phyloP scores from a whole-genome alignment of 2,888 invertebrate genomes.

The Torymus tubicola region DNA sequence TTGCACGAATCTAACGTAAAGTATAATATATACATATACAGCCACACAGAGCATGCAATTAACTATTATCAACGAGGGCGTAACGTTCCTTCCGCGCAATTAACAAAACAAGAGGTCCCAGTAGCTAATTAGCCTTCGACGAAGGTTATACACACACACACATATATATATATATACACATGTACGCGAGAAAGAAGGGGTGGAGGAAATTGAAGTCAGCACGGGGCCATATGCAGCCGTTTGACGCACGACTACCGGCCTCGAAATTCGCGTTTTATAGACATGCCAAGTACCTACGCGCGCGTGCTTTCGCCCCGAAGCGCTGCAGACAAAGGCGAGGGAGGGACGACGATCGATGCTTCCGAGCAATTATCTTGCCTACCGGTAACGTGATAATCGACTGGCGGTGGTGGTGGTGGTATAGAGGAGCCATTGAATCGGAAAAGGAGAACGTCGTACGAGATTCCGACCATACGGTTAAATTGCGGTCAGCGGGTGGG shows the following conservation, averaged over 20 bases:
- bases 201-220: too few relatives aligned
- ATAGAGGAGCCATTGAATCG: conserved; percentile 51
- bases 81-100: too few relatives aligned
- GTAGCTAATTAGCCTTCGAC: too few relatives aligned
- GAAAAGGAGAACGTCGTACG: conserved; percentile 54
- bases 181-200: too few relatives aligned
- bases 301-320: neutral
- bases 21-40: too few relatives aligned
- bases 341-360: conserved; percentile 11
- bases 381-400: conserved; percentile 57
- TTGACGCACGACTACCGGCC: conserved; percentile 4
- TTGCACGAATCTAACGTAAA: too few relatives aligned
- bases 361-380: conserved; percentile 57
- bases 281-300: neutral
- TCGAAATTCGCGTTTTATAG: conserved; percentile 31
- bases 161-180: too few relatives aligned
- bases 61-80: too few relatives aligned
- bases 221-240: neutral
- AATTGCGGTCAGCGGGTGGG: conserved; percentile 22
- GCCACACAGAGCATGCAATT: too few relatives aligned
- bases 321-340: conserved; percentile 17
- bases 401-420: conserved; percentile 1
- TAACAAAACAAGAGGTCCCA: too few relatives aligned
- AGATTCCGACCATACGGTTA: conserved; percentile 26
- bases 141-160: too few relatives aligned